Base-by-base conservation (phyloP, 2,113 vertebrate genomes). In the Scalopus aquaticus region DNA sequence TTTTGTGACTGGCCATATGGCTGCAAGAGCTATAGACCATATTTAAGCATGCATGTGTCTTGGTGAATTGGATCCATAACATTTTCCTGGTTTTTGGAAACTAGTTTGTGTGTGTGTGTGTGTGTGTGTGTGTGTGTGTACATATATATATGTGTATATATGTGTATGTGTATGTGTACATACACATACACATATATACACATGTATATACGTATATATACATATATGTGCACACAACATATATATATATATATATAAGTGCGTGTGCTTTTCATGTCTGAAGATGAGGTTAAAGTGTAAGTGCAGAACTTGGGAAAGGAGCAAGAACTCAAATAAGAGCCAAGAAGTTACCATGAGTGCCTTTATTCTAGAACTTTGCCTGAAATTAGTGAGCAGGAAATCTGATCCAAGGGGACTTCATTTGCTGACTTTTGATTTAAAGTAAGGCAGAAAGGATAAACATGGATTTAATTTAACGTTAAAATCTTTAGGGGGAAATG, bases 311-410 rank as follows among this genome's bases (percentile, higher is more conserved):
- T 82, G 69, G 37, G 32, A 42, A 86, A 90, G 28, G 58, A 88
- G 8, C 17, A 84, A 78, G 28, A 77, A 73, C 44, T 73, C 60
- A 90, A 58, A 67, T 22, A 70, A 65, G 86, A 64, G 32, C 76
- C 42, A 82, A 72, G 39, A 69, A 85, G n/a, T 28, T 81, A 44
- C 12, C 44, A 19, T 56, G 42, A 56, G 32, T 91, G 90, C 19
- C 90, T 80, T 76, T 67, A 74, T 69, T 92, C 32, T 86, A 67
- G 9, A 89, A 89, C 56, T 67, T 80, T 86, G 51, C 60, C 56
- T 32, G 46, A 65, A 80, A 80, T 73, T 35, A 67, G 22, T 73
- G 17, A 24, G 54, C n/a, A 85, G 60, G 84, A 88, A 81, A 70
- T 94, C 88, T 92, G 30, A 49, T 77, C 51, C 39, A 64, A 58